Conservation (phyloP, 30 jellyfish, hydroid and myxozoan genomes). For the Hydractinia echinata region DNA sequence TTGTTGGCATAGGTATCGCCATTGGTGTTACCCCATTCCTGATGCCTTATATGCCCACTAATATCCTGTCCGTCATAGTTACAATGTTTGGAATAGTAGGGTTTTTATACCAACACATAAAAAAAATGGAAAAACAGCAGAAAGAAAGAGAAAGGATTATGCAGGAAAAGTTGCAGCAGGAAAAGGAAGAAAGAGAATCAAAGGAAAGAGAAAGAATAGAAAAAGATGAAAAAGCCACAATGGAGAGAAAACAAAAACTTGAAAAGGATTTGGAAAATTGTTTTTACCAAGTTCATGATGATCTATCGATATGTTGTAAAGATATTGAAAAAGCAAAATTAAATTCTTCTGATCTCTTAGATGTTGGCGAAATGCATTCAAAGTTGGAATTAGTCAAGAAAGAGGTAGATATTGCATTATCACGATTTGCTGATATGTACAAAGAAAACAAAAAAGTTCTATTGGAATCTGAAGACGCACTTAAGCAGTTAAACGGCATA, state of each 20-base stretch:
- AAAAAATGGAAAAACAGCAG: too few species aligned
- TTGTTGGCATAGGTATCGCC: too few species aligned
- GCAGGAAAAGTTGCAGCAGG: too few species aligned
- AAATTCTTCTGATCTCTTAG: neutral
- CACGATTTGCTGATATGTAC: neutral
- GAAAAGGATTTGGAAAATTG: neutral
- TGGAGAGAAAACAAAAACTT: neutral
- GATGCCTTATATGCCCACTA: too few species aligned
- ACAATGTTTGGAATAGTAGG: too few species aligned
- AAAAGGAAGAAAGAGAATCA: neutral
- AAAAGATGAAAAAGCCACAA: too few species aligned
- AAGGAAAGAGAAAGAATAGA: slow-evolving; percentile 2
- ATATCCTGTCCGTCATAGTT: too few species aligned
- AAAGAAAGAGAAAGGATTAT: too few species aligned
- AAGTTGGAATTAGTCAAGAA: neutral
- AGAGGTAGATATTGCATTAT: neutral
- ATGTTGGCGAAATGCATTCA: neutral
- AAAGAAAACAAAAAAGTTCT: neutral
- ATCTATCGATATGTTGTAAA: too few species aligned
- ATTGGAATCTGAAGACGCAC: neutral
- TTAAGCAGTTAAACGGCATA: neutral
- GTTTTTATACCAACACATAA: too few species aligned
- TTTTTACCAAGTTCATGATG: neutral
- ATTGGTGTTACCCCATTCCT: too few species aligned
- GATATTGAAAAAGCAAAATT: neutral